Conservation (phyloP, 2,888 invertebrate species). For the Synergus itoensis region DNA sequence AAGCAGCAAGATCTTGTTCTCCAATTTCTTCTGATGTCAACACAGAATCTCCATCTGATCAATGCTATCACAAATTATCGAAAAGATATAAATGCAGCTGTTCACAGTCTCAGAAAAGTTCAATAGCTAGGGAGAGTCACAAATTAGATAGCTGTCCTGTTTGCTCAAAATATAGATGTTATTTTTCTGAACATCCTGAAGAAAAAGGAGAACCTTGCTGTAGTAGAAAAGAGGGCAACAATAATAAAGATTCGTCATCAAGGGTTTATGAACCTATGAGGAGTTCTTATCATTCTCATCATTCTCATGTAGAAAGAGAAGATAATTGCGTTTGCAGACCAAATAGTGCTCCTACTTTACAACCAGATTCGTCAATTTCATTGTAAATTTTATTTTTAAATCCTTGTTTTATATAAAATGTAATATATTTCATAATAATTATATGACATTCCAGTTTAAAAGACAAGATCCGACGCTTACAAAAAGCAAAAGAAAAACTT, state of each 20-base stretch:
- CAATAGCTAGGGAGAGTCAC: neutral
- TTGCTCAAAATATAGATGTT: constrained; percentile 71
- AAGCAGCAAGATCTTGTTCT: constrained; percentile 28
- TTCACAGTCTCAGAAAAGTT: constrained; percentile 51
- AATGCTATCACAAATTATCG: constrained; percentile 58
- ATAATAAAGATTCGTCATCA: constrained; percentile 13
- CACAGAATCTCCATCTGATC: constrained; percentile 50
- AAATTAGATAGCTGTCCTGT: constrained; percentile 64
- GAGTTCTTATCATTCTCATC: constrained; percentile 31
- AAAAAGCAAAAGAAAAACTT: constrained; percentile 54
- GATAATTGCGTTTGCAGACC: constrained; percentile 50
- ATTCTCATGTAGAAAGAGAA: constrained; percentile 48
- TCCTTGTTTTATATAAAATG: neutral
- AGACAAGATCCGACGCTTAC: constrained; percentile 57
- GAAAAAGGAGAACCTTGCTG: constrained; percentile 30
- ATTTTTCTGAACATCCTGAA: constrained; percentile 59
- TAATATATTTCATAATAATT: neutral
- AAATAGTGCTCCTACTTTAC: constrained; percentile 57
- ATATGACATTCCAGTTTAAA: constrained; percentile 55
- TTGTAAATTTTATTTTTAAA: constrained; percentile 52
- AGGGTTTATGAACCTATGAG: constrained; percentile 49
- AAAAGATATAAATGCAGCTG: constrained; percentile 50
- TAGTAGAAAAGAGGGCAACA: constrained; percentile 1
- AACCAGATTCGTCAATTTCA: constrained; percentile 55
- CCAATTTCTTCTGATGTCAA: constrained; percentile 47